phyloP scores from a whole-genome alignment of 2,888 invertebrate species.

The Diarsia rubi region DNA sequence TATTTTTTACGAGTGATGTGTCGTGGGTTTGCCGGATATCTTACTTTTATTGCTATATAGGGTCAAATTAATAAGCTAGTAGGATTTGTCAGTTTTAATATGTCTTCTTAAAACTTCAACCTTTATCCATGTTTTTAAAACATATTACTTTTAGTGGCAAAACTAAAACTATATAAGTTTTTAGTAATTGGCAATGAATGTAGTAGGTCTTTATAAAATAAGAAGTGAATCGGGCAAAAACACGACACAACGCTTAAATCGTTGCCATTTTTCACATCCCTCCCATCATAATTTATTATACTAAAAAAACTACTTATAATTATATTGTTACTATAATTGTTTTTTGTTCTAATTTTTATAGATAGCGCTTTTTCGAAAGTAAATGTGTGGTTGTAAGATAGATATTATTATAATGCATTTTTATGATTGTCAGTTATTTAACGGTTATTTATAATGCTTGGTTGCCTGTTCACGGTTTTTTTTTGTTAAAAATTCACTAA shows the following conservation, averaged over 20 bases:
- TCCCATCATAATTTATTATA: conserved; percentile 65
- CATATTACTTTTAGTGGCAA: neutral
- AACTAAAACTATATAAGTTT: neutral
- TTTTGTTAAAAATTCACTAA: neutral
- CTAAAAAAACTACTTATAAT: conserved; percentile 57
- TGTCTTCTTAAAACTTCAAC: neutral
- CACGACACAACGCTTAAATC: conserved; percentile 22
- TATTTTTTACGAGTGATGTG: conserved; percentile 44
- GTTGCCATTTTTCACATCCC: conserved; percentile 62
- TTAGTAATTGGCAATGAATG: neutral
- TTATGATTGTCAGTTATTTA: conserved; percentile 45
- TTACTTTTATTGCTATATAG: neutral
- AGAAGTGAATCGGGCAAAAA: conserved; percentile 9
- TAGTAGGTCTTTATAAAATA: too few relatives aligned
- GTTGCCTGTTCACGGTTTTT: conserved; percentile 48
- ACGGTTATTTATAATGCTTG: conserved; percentile 13
- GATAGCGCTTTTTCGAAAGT: conserved; percentile 64
- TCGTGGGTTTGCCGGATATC: conserved; percentile 26
- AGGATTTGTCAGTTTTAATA: neutral
- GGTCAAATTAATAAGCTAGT: neutral
- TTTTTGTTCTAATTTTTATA: conserved; percentile 65
- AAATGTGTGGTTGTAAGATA: conserved; percentile 60
- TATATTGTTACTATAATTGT: conserved; percentile 59
- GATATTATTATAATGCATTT: conserved; percentile 63
- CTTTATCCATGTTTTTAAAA: neutral